These are phyloP conservation scores for Smittia sp. DNA, from an alignment of 2,888 invertebrate species.

Conservation along the genomic window DNA sequence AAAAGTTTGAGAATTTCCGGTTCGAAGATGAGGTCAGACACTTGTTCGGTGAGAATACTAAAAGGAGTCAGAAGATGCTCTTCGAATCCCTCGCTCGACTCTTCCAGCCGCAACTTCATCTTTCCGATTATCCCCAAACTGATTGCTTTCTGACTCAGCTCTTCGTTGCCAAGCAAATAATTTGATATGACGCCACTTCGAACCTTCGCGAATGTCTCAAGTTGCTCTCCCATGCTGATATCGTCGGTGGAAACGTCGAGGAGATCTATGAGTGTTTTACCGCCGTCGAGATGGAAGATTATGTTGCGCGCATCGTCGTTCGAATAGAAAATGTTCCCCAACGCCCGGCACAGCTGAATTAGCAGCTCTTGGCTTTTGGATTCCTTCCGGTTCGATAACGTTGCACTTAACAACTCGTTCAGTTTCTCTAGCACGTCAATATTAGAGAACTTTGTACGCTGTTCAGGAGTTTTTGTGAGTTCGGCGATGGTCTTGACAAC, in stretches of 20 bases:
- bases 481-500: slow-evolving; percentile 75
- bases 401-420: slow-evolving; percentile 51
- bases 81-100: slow-evolving; percentile 48
- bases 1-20: slow-evolving; percentile 59
- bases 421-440: slow-evolving; percentile 61
- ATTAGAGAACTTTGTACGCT: slow-evolving; percentile 68
- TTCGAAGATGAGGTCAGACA: slow-evolving; percentile 60
- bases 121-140: slow-evolving; percentile 58
- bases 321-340: slow-evolving; percentile 87
- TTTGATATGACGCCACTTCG: slow-evolving; percentile 76
- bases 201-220: slow-evolving; percentile 61
- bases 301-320: slow-evolving; percentile 68
- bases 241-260: slow-evolving; percentile 51
- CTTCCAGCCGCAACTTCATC: slow-evolving; percentile 52
- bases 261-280: slow-evolving; percentile 54
- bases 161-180: slow-evolving; percentile 71
- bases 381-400: slow-evolving; percentile 43
- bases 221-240: slow-evolving; percentile 50
- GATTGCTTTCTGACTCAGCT: slow-evolving; percentile 61
- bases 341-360: slow-evolving; percentile 74
- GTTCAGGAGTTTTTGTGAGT: slow-evolving; percentile 72
- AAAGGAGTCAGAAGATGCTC: slow-evolving; percentile 59
- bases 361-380: slow-evolving; percentile 56
- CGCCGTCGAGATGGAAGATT: slow-evolving; percentile 56
- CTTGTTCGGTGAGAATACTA: slow-evolving; percentile 63